Evolutionary conservation across 2,113 vertebrate genomes (phyloP), one percentile per base, ranked within the genome.

Genomic region (Cheirogaleus medius): DNA sequence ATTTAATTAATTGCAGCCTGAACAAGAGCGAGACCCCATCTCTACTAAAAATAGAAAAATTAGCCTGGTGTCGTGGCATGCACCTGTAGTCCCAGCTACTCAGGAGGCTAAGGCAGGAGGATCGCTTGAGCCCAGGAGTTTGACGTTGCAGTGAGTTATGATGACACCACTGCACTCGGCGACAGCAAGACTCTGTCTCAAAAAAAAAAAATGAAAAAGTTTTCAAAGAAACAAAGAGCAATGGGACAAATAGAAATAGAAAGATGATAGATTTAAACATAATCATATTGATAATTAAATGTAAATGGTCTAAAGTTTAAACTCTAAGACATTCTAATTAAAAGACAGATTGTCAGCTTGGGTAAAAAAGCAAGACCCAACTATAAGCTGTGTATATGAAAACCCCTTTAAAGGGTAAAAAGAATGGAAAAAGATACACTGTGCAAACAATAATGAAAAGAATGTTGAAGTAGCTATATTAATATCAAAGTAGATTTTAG

Each of bases 261-360:
- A 84, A 80, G 37, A 54, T 80, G 68, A 77, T 42, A 58, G 77
- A 49, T 68, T 88, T 76, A 82, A 80, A 86, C 11, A 66, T 95
- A 90, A 76, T 86, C n/a, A 58, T 88, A 60, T 52, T 25, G 13
- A 34, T 54, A 87, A 89, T 52, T 76, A 97, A 87, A 64, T 95
- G 23, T 60, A 69, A 83, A 81, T 85, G 25, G 5, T 76, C 74
- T 80, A 58, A 93, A 91, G 32, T 37, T 91, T 74, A 90, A 92
- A 92, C 12, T 64, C 9, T 47, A 74, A 93, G 80, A 44, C 60
- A 63, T 69, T 44, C 42, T n/a, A 69, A 60, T 44, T 90, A 85
- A 85, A 69, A 80, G 18, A 56, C 54, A 76, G 7, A 18, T 73
- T 56, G 27, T 69, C 20, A 12, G 11, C 68, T 69, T 69, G 8